These are phyloP conservation scores for Aix galericulata DNA, from an alignment of 2,113 vertebrate genomes.

Conservation along the genomic window DNA sequence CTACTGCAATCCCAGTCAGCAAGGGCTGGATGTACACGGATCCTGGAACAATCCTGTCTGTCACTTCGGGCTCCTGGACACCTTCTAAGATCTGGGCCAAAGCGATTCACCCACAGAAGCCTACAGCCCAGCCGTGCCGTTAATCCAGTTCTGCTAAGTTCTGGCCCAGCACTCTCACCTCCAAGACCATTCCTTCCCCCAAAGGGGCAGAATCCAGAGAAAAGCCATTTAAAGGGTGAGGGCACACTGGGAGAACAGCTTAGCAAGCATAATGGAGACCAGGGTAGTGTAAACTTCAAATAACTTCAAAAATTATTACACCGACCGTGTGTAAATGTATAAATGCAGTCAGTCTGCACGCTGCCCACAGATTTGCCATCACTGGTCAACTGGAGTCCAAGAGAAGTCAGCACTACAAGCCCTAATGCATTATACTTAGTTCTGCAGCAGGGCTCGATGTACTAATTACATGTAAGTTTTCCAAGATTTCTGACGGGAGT, in stretches of 20 bases:
- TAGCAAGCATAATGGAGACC: background rate
- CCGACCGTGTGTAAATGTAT: background rate
- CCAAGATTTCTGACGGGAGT: conserved; percentile 73
- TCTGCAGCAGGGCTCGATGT: conserved; percentile 49
- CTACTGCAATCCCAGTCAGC: background rate
- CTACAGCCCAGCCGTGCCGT: background rate
- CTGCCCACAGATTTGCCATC: background rate
- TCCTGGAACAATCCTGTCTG: background rate
- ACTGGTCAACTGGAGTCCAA: background rate
- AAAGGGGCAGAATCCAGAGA: background rate
- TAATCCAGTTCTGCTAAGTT: background rate
- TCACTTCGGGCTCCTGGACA: background rate
- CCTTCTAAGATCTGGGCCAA: background rate
- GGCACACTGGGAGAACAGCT: background rate
- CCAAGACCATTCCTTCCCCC: background rate
- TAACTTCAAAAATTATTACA: conserved; percentile 10
- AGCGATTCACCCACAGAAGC: background rate
- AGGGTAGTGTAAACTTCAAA: conserved; percentile 5
- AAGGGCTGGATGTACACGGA: background rate
- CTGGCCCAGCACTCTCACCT: background rate
- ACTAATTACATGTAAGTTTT: conserved; percentile 78
- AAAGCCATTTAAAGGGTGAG: background rate
- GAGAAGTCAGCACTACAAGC: conserved; percentile 35
- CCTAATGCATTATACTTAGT: conserved; percentile 63
- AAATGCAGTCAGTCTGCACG: background rate